phyloP scores from a whole-genome alignment of 2,113 vertebrate genomes.

The western clawed frog (Xenopus tropicalis) region DNA sequence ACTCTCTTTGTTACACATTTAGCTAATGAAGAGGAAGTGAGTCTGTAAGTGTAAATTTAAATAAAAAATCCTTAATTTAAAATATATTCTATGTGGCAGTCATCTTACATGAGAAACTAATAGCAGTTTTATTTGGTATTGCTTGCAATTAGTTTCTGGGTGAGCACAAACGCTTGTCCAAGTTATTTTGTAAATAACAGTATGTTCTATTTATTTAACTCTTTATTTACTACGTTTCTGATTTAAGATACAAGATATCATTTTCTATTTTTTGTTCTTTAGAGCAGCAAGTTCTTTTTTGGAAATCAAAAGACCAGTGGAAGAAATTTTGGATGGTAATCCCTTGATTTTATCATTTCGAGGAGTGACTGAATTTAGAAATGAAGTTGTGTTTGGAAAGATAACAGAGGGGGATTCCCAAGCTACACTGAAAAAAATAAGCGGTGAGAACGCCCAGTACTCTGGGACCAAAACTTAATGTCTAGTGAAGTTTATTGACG shows the following conservation, averaged over 20 bases:
- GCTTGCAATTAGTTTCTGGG: not conserved
- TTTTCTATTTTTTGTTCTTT: not conserved
- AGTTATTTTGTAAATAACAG: too few relatives aligned
- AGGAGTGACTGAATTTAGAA: constrained; percentile 79
- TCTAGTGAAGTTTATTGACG: too few relatives aligned
- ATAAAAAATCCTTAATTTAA: not conserved
- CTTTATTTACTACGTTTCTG: too few relatives aligned
- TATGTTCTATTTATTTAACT: too few relatives aligned
- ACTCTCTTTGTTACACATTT: constrained; percentile 87
- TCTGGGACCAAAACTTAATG: not conserved
- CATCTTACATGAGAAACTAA: not conserved
- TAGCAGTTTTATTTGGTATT: too few relatives aligned
- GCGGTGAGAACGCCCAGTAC: constrained; percentile 8
- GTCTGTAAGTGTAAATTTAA: constrained; percentile 68
- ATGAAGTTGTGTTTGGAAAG: constrained; percentile 86
- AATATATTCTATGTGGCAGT: not conserved
- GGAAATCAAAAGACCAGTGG: constrained; percentile 69
- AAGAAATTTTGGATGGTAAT: constrained; percentile 73
- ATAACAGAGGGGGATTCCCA: constrained; percentile 71
- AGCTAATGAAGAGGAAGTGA: constrained; percentile 77
- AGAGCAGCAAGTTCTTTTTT: constrained; percentile 76
- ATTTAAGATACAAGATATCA: too few relatives aligned
- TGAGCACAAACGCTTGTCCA: not conserved
- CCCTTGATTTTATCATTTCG: constrained; percentile 77
- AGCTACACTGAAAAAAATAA: constrained; percentile 54